A percentile compares a stretch with the other conserved stretches of the same genome.
These are phyloP conservation scores for Lithobius niger DNA, from an alignment of 1,140 invertebrate species.

Conservation along the genomic window DNA sequence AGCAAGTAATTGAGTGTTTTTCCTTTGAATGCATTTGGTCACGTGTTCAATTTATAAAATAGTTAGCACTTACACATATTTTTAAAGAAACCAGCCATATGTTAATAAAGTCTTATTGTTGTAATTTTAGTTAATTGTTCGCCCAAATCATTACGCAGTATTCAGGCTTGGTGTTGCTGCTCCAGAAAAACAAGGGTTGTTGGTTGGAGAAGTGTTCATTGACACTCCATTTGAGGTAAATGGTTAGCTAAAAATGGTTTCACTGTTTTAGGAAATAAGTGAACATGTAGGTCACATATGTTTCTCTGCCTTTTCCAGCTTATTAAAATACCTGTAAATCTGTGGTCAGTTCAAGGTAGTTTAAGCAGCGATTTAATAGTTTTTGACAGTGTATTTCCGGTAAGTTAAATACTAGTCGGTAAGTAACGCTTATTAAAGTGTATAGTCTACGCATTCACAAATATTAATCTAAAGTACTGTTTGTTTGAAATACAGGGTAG, in stretches of 20 bases:
- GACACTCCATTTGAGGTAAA: constrained; percentile 50
- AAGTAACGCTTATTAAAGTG: neutral
- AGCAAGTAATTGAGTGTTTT: too few species aligned
- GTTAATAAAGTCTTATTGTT: constrained; percentile 11
- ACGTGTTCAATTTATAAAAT: too few species aligned
- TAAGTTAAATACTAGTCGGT: constrained; percentile 35
- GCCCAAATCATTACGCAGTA: constrained; percentile 52
- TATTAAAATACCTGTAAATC: constrained; percentile 19
- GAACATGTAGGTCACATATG: too few species aligned
- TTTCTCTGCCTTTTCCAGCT: constrained; percentile 16
- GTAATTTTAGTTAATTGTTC: constrained; percentile 40
- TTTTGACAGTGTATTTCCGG: constrained; percentile 70
- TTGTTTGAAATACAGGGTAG: constrained; percentile 47
- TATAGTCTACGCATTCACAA: neutral
- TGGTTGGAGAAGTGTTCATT: constrained; percentile 54
- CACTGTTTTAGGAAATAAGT: too few species aligned
- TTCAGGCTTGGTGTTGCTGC: constrained; percentile 57
- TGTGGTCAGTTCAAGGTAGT: constrained; percentile 32
- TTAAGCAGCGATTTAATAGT: constrained; percentile 38
- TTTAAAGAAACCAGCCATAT: constrained; percentile 19
- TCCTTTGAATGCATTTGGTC: too few species aligned
- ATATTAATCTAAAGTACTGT: neutral
- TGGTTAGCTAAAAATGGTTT: neutral
- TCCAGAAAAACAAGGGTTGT: constrained; percentile 49
- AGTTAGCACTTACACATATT: too few species aligned